phyloP scores from a whole-genome alignment of 2,888 invertebrate species.

The Drosophila atripex region DNA sequence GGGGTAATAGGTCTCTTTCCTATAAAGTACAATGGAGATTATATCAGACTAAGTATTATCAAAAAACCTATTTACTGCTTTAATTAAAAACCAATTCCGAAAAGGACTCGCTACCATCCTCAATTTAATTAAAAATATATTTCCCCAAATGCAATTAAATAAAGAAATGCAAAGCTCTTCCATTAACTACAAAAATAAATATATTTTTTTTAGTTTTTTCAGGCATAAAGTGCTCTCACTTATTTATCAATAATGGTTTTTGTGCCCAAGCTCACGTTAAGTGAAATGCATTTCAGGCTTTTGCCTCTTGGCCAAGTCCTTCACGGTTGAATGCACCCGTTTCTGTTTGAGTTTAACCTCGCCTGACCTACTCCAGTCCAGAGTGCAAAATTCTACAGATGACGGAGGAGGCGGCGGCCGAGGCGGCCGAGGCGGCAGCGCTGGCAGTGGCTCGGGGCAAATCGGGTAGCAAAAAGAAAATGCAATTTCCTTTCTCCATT shows the following conservation, averaged over 20 bases:
- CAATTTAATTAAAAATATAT: not conserved
- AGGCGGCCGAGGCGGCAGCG: not conserved
- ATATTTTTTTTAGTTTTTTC: constrained; percentile 5
- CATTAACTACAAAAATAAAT: not conserved
- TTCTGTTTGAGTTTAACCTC: constrained; percentile 61
- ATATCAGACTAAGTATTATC: too few relatives aligned
- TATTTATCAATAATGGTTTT: constrained; percentile 33
- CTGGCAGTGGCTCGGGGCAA: constrained; percentile 23
- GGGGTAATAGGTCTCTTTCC: too few relatives aligned
- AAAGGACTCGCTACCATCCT: too few relatives aligned
- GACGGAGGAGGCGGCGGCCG: constrained; percentile 6
- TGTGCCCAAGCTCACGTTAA: constrained; percentile 17
- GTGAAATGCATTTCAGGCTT: constrained; percentile 30
- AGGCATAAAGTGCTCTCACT: constrained; percentile 1
- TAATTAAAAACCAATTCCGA: too few relatives aligned
- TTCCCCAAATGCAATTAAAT: not conserved
- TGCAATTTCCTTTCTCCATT: constrained; percentile 73
- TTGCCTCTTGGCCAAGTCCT: constrained; percentile 35
- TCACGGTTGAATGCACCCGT: constrained; percentile 70
- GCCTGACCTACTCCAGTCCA: constrained; percentile 61
- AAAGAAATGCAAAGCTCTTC: not conserved
- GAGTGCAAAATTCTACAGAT: constrained; percentile 28
- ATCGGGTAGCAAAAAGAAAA: constrained; percentile 46
- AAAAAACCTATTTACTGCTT: too few relatives aligned
- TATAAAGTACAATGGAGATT: too few relatives aligned